Percentiles rank a stretch among this genome's conserved stretches.
Conservation (phyloP, 2,888 invertebrate species). For the Dexiosoma caninum region DNA sequence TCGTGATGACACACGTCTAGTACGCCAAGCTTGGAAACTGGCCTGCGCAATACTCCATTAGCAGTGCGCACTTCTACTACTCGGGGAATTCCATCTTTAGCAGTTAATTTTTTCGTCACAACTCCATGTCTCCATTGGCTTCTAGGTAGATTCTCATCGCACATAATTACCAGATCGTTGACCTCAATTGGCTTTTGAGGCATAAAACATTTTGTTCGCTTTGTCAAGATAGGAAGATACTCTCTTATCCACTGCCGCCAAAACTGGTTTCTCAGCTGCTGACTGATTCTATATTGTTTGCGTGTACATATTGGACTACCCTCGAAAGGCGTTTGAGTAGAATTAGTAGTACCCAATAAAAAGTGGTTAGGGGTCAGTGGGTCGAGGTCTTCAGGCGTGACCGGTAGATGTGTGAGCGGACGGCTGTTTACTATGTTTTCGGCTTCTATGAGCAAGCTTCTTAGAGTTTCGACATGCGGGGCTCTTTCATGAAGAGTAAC, state of each 20-base stretch:
- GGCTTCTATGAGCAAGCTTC: constrained; percentile 3
- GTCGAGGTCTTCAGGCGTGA: not conserved
- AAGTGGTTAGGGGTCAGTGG: constrained; percentile 31
- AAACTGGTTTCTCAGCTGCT: no score
- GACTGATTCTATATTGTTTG: no score
- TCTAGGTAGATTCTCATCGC: no score
- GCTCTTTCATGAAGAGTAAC: no score
- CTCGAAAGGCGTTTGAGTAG: not conserved
- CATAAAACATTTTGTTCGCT: not conserved
- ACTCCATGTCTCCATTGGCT: not conserved
- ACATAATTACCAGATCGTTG: not conserved
- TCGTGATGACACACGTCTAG: no score
- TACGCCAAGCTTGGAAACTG: no score
- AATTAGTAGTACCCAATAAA: constrained; percentile 9
- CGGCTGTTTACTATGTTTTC: not conserved
- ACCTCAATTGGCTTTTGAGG: not conserved
- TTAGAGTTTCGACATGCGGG: constrained; percentile 13
- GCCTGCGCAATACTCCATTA: no score
- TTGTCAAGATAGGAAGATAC: not conserved
- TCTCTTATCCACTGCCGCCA: not conserved
- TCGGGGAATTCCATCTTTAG: no score
- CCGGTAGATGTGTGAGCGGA: not conserved
- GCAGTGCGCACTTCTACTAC: no score
- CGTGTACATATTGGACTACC: no score
- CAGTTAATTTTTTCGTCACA: not conserved